Base-by-base conservation (phyloP, 2,888 invertebrate species). In the Acleris sparsana region DNA sequence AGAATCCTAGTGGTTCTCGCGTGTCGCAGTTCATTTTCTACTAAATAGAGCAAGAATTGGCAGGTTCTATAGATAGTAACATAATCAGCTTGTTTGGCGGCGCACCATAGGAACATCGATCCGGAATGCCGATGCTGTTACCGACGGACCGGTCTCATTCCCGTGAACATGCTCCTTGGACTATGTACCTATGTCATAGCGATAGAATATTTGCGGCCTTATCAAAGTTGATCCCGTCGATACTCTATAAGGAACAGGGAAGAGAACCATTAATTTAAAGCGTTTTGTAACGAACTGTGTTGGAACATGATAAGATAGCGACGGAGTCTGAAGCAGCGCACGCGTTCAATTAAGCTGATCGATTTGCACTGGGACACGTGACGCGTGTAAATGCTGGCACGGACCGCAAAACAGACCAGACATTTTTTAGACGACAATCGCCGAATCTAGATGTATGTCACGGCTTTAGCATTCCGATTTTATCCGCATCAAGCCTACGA, bases 391-490 rank as follows among this genome's bases (percentile, higher is more conserved):
- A 79, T 77, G 74, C 73, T 63, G 62, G 69, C 18, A 20, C 51
- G 60, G 44, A 58, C n/a, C n/a, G n/a, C n/a, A n/a, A 53, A 61
- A 48, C 53, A 17, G 46, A 25, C 57, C 73, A 70, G 64, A 63
- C 62, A 71, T 76, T 75, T 72, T 80, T 80, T 76, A 71, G 75
- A 72, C 75, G 76, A 74, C 71, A 74, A 74, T 70, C 70, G 72
- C 71, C 67, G 69, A 72, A 71, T 71, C 67, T 67, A 75, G 75
- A 74, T 33, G 53, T 44, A 53, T 25, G 18, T 48, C 39, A 29
- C 58, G 29, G 53, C 22, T 60, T 57, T 49, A 46, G 46, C 11
- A 44, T 63, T 52, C 43, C 49, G 39, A 56, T 65, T 56, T 55
- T 48, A 59, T 49, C 49, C 25, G 25, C n/a, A 17, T 18, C 44